Evolutionary conservation across 2,888 invertebrate genomes (phyloP), one percentile per base, ranked within the genome.

Genomic region (Drosophila demipolita): DNA sequence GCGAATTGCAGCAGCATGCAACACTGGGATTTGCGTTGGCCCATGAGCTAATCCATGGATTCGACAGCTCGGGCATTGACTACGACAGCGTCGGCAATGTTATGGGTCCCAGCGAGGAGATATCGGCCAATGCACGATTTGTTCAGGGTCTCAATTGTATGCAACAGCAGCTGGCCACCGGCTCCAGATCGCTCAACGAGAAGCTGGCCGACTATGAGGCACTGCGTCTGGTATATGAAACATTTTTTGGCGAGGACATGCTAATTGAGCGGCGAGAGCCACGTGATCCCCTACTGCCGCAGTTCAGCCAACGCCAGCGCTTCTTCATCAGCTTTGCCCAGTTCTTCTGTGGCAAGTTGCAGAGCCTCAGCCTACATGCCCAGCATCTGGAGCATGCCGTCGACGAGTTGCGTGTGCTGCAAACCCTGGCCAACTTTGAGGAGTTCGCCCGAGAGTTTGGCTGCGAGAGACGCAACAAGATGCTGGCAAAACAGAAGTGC

Each of bases 281-380:
- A 8, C 74, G 87, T 0, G 83, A 87, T 45, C 80, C 75, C 0
- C 57, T 91, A 6, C 35, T 88, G 20, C 81, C 90, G 0, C 87
- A 91, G 33, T 91, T 91, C 49, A 91, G 83, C 17, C 84, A 84
- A 11, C 87, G 91, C 0, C 91, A 92, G 49, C 66, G 87, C 0
- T 92, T 92, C 66, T 92, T 92, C 54, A 84, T 92, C 8, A 90
- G 85, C 60, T 92, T 88, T 48, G 93, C 92, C 0, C 92, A 92
- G 49, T 91, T 92, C 65, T 92, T 92, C 20, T 92, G 92, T 53
- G 91, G 92, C 29, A 88, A 85, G 36, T 71, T 82, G 23, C 92
- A 92, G 7, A 70, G 70, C 29, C 82, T 85, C 17, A 77, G 82
- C 8, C 59, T 84, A 0, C 70, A 80, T 3, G 82, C 82, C 0